Base-by-base conservation (phyloP, 1,140 invertebrate genomes). In the Drosophila pruinosa region DNA sequence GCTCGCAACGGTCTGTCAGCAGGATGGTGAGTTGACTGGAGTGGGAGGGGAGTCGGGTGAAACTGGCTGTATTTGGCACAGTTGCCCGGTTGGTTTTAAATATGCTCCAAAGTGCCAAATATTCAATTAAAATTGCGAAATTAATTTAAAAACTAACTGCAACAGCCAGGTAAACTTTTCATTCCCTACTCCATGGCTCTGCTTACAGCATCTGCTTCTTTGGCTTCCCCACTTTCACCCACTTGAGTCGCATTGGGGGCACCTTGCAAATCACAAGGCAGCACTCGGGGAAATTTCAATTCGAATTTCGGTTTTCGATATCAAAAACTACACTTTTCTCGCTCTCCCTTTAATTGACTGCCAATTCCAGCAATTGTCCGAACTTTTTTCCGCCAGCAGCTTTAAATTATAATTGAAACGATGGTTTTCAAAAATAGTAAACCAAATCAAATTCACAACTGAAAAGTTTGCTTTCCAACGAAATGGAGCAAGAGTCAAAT, bases 51-150 rank as follows among this genome's bases (percentile, higher is more conserved):
- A n/a, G 38, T n/a, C 1, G 24, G 41, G 4, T 36, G 19, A 17
- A 58, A 67, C 45, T 67, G 43, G 81, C 61, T 57, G 72, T 75
- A 82, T 58, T 77, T 73, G 62, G 34, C 41, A 17, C 56, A 45
- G 26, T 58, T 59, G 43, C 38, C 17, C 7, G n/a, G 21, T 14
- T 56, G 53, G 72, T 73, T 81, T 86, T 85, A 80, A 81, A 65
- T 54, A 63, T 36, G 59, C 26, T 28, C 17, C 10, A 52, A 34
- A 24, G 17, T 54, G 19, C 36, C 14, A 43, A 68, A 61, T 53
- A 59, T 74, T 85, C 81, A 86, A 85, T 85, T 85, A 85, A 85
- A 81, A 85, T 86, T 39, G 45, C 15, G 21, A 77, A 74, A 81
- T 74, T 77, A 67, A 77, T 85, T 86, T 76, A 73, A 82, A 73